A percentile compares a stretch with the other conserved stretches of the same genome.
These are phyloP conservation scores for Elgaria multicarinata DNA, from an alignment of 2,113 vertebrate genomes.

Conservation along the genomic window DNA sequence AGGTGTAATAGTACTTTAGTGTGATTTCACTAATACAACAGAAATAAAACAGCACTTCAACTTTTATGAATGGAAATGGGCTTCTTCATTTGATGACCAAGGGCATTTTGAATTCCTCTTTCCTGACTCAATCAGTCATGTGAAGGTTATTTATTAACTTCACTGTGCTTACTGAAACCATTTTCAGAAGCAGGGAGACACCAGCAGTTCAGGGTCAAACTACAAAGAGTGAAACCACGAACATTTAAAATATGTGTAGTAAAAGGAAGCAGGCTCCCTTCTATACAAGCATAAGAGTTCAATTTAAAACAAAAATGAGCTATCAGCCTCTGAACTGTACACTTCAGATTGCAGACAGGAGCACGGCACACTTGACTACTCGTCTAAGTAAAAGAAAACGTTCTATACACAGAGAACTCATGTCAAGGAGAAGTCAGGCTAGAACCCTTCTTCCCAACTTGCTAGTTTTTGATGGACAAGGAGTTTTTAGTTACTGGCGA, in stretches of 20 bases:
- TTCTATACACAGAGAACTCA: background rate
- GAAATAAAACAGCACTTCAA: slow-evolving; percentile 25
- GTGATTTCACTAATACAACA: slow-evolving; percentile 19
- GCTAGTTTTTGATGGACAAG: background rate
- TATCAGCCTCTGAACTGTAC: background rate
- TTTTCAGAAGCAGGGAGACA: slow-evolving; percentile 69
- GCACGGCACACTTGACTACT: background rate
- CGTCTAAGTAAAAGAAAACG: background rate
- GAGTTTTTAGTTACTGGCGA: background rate
- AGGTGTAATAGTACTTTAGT: slow-evolving; percentile 14
- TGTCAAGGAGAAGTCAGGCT: background rate
- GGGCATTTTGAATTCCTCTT: slow-evolving; percentile 32
- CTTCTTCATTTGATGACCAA: slow-evolving; percentile 20
- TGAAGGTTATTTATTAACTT: slow-evolving; percentile 83
- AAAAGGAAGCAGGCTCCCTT: slow-evolving; percentile 46
- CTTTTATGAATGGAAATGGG: slow-evolving; percentile 53
- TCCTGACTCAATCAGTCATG: slow-evolving; percentile 54
- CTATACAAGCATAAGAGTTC: background rate
- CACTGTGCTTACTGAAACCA: slow-evolving; percentile 77
- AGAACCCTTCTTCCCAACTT: background rate
- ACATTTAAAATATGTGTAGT: slow-evolving; percentile 27
- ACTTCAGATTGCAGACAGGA: background rate
- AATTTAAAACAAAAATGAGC: background rate
- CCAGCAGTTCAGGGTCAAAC: slow-evolving; percentile 65
- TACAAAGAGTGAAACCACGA: background rate